Percentiles rank a stretch among this genome's conserved stretches.
Conservation (phyloP, 2,113 vertebrate genomes). For the Paralichthys olivaceus region DNA sequence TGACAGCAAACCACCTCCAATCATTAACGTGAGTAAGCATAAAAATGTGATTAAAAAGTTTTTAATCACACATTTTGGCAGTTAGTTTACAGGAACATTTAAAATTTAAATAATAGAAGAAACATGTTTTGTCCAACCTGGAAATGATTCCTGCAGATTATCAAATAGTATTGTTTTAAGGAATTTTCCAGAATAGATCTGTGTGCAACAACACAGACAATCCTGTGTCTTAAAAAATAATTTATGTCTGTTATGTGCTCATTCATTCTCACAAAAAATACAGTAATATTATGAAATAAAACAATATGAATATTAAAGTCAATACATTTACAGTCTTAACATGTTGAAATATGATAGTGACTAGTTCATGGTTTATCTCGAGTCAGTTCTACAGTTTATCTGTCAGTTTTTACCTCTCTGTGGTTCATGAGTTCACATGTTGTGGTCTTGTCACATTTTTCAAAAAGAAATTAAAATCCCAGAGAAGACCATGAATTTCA, state of each 20-base stretch:
- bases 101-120: too few relatives aligned
- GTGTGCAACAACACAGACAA: background rate
- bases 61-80: too few relatives aligned
- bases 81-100: too few relatives aligned
- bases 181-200: background rate
- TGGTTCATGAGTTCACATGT: too few relatives aligned
- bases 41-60: too few relatives aligned
- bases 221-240: too few relatives aligned
- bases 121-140: background rate
- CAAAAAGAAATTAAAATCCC: too few relatives aligned
- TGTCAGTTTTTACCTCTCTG: too few relatives aligned
- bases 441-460: too few relatives aligned
- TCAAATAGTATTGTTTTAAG: background rate
- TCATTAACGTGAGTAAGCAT: too few relatives aligned
- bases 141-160: background rate
- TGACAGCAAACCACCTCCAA: too few relatives aligned
- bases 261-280: background rate
- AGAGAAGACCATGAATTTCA: too few relatives aligned
- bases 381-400: background rate
- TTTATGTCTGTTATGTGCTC: background rate
- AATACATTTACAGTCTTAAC: background rate
- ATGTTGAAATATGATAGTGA: background rate
- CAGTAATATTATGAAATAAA: background rate
- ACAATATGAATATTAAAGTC: background rate
- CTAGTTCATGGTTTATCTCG: background rate